Conservation (phyloP, 2,113 vertebrate genomes). For the Scytalopus superciliaris region DNA sequence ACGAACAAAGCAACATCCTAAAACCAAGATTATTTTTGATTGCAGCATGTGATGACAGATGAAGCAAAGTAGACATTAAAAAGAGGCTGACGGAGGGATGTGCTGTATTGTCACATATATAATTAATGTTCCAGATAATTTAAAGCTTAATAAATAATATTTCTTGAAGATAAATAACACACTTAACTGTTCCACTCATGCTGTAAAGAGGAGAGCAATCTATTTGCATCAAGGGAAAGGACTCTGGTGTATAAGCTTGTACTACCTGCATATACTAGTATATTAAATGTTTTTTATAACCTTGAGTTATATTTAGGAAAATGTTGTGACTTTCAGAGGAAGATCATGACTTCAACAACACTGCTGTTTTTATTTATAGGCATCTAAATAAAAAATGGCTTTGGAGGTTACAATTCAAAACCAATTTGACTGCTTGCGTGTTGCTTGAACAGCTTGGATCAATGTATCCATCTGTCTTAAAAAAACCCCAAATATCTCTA, state of each 20-base stretch:
- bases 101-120: constrained; percentile 2
- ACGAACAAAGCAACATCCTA: neutral
- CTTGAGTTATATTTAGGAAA: neutral
- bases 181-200: neutral
- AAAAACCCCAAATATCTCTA: neutral
- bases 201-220: neutral
- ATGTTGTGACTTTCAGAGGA: neutral
- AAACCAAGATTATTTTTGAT: constrained; percentile 14
- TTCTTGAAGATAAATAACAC: neutral
- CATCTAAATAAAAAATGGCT: neutral
- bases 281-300: neutral
- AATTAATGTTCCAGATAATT: constrained; percentile 29
- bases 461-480: neutral
- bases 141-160: neutral
- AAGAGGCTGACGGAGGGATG: neutral
- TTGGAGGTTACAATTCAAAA: neutral
- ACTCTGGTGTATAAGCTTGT: neutral
- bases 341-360: neutral
- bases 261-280: neutral
- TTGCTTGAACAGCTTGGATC: neutral
- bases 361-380: neutral
- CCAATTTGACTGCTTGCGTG: neutral
- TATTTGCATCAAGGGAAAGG: neutral
- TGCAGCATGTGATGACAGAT: neutral
- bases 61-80: neutral